Conservation (phyloP, 2,888 invertebrate genomes). For the Molorchus minor region DNA sequence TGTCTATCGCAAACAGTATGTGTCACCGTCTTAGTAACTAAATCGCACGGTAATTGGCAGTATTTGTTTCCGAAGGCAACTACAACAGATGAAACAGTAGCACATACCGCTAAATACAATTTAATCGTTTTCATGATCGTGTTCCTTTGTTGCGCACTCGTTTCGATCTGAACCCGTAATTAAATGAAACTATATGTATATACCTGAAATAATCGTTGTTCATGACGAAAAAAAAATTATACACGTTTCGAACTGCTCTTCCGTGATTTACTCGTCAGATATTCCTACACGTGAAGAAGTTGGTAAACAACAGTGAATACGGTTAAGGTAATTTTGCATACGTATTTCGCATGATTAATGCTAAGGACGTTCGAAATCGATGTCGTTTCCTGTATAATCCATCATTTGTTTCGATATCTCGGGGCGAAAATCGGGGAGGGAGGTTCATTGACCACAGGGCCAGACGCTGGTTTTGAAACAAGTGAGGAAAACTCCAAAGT, state of each 20-base stretch:
- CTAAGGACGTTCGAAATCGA: no score
- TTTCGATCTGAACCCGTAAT: neutral
- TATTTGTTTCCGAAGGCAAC: constrained; percentile 42
- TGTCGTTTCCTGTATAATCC: no score
- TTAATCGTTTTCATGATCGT: constrained; percentile 7
- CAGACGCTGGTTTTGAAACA: no score
- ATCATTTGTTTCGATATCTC: no score
- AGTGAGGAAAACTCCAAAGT: no score
- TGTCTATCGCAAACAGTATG: constrained; percentile 49
- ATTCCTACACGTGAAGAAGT: constrained; percentile 10
- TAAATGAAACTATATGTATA: constrained; percentile 16
- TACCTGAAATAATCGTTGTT: constrained; percentile 15
- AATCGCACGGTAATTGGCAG: constrained; percentile 48
- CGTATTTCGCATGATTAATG: constrained; percentile 4
- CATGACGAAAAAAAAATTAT: constrained; percentile 8
- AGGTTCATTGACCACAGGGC: no score
- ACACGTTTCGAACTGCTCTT: constrained; percentile 18
- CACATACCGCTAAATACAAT: neutral
- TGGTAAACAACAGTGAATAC: constrained; percentile 13
- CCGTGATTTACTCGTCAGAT: constrained; percentile 19
- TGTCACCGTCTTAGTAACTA: constrained; percentile 37
- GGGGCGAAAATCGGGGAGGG: no score
- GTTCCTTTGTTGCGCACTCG: constrained; percentile 8
- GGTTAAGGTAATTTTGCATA: constrained; percentile 9
- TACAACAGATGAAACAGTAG: constrained; percentile 15